These are phyloP conservation scores for Callimorpha dominula DNA, from an alignment of 2,888 invertebrate genomes.

Conservation along the genomic window DNA sequence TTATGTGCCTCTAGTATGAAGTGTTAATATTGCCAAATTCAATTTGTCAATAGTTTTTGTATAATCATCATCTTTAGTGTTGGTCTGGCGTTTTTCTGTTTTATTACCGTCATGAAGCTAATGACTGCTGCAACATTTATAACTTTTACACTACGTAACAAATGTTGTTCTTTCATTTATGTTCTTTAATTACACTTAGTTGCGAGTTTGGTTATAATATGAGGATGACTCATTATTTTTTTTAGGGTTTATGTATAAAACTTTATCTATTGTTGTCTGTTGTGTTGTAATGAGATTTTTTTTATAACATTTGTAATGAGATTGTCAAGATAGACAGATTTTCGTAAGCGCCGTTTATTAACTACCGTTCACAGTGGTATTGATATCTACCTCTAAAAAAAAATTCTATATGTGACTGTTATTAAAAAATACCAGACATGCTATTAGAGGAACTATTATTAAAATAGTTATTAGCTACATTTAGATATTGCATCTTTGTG, in stretches of 20 bases:
- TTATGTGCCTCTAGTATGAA: constrained; percentile 53
- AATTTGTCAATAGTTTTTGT: constrained; percentile 79
- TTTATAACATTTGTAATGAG: constrained; percentile 60
- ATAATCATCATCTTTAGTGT: constrained; percentile 60
- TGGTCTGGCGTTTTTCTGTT: constrained; percentile 63
- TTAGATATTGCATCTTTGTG: constrained; percentile 32
- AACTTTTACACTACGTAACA: constrained; percentile 61
- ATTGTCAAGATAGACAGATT: constrained; percentile 59
- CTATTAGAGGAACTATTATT: constrained; percentile 45
- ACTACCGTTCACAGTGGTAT: constrained; percentile 48
- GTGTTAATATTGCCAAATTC: constrained; percentile 70
- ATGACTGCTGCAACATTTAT: constrained; percentile 74
- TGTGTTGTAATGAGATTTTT: constrained; percentile 61
- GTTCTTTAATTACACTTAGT: constrained; percentile 42
- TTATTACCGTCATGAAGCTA: constrained; percentile 65
- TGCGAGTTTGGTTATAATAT: constrained; percentile 40
- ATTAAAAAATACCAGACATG: constrained; percentile 38
- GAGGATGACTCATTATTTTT: constrained; percentile 43
- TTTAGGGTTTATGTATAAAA: constrained; percentile 41
- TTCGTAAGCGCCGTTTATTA: constrained; percentile 53
- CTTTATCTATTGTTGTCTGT: constrained; percentile 54
- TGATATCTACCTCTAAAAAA: constrained; percentile 41
- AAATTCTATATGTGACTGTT: constrained; percentile 40
- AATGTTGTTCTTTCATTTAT: constrained; percentile 49
- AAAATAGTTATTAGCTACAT: constrained; percentile 40